Evolutionary conservation across 2,888 invertebrate genomes (phyloP).

Genomic region (Mythimna impura): DNA sequence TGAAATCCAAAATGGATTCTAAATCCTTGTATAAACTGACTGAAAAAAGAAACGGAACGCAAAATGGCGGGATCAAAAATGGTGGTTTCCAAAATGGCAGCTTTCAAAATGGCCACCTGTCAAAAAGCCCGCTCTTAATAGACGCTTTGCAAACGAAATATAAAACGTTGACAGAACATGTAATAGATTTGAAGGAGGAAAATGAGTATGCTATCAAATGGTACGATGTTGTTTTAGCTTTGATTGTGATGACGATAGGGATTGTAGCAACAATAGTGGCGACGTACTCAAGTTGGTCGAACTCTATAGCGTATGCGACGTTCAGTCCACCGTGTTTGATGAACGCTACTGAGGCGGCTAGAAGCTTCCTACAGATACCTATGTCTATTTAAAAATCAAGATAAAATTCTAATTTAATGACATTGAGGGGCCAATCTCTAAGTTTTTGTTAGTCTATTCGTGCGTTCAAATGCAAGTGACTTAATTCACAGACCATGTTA

Average conservation of each 20-base stretch:
- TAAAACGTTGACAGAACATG: slow-evolving; percentile 77
- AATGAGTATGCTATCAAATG: slow-evolving; percentile 79
- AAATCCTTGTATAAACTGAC: slow-evolving; percentile 5
- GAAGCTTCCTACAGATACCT: slow-evolving; percentile 73
- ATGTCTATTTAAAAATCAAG: slow-evolving; percentile 28
- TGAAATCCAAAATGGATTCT: slow-evolving; percentile 77
- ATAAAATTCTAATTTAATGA: neutral
- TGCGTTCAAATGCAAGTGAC: neutral
- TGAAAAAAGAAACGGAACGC: slow-evolving; percentile 18
- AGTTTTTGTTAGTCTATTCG: neutral
- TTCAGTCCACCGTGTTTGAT: slow-evolving; percentile 94
- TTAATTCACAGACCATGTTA: too few relatives aligned
- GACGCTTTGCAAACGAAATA: slow-evolving; percentile 73
- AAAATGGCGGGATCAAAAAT: slow-evolving; percentile 46
- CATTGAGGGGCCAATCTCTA: neutral
- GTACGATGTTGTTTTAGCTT: slow-evolving; percentile 89
- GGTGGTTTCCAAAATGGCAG: slow-evolving; percentile 44
- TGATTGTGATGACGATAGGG: slow-evolving; percentile 91
- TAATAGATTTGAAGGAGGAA: slow-evolving; percentile 54
- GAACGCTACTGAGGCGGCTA: slow-evolving; percentile 90
- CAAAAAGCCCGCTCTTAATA: slow-evolving; percentile 75
- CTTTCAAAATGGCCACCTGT: slow-evolving; percentile 61
- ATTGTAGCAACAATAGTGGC: slow-evolving; percentile 92
- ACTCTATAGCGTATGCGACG: slow-evolving; percentile 91
- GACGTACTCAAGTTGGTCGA: slow-evolving; percentile 93